Evolutionary conservation across 2,797 vertebrate genomes (phyloP), one percentile per base, ranked within the genome.

Genomic region (Anomalospiza imberbis): DNA sequence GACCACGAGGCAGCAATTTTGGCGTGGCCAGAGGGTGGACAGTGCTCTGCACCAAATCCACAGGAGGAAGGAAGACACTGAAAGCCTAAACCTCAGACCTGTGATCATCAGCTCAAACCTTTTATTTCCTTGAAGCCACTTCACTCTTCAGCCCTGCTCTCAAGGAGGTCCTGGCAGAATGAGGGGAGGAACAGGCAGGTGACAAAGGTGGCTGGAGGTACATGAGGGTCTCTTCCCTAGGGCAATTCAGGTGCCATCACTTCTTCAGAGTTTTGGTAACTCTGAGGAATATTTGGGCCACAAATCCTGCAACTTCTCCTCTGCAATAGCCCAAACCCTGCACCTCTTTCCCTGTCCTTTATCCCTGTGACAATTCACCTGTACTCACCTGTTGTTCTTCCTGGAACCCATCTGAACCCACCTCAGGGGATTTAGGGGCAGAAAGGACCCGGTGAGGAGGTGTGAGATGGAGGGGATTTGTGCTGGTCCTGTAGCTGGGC

Each of bases 1-100:
- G 60, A n/a, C 47, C 32, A 6, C 0, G 0, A 31, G 22, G 9
- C 53, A 65, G 10, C 24, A n/a, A 2, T 15, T 26, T 7, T 31
- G 44, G 34, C 7, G 2, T 1, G 58, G 44, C 20, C 66, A 24
- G 36, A 29, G 53, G 22, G 22, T 26, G 65, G 17, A 3, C n/a
- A 68, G 29, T 5, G 58, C 45, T 45, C 53, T 85, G 6, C 54
- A n/a, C n/a, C 32, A 9, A 10, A 36, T 5, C 50, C 75, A 2
- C 13, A 3, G 1, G 17, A 53, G 60, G 2, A 61, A 17, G 28
- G 34, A n/a, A 61, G 6, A 18, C 29, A 6, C 18, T 5, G 34
- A 7, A 13, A 34, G 17, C 7, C n/a, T 19, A 9, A 32, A 24
- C 14, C 42, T 55, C 20, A 53, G 25, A 17, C 6, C 16, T 4